Evolutionary conservation across 2,888 invertebrate genomes (phyloP), one percentile per base, ranked within the genome.

Genomic region (Peribatodes rhomboidaria): DNA sequence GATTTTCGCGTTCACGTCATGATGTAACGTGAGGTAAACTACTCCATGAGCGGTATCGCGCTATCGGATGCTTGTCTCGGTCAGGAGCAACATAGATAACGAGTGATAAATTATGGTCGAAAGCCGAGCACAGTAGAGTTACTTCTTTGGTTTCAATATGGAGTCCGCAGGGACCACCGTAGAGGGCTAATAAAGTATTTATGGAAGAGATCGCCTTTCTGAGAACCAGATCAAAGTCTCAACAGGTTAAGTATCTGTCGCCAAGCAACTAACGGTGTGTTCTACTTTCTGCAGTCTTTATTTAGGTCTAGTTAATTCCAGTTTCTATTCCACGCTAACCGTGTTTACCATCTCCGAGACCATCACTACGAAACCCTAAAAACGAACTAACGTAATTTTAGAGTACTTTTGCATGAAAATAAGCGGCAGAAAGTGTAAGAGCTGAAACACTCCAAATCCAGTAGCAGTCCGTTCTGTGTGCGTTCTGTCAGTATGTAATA

Each of bases 41-140:
- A 60, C 67, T 75, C 68, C 64, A 59, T 63, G 67, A n/a, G 70
- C 66, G 37, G 22, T 56, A 63, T 54, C 58, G 41, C 55, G 63
- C 61, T 78, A 79, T 78, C 76, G 67, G 67, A 70, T 80, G 74
- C 76, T 82, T 79, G 81, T 70, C 76, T 80, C 83, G 84, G 82
- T 82, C 85, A 83, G 79, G 77, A 78, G 72, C 75, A 78, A 6
- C 3, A 6, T 27, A 27, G 82, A 86, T 86, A 85, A 83, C 76
- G 72, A 79, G 75, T 80, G 81, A 80, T 79, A n/a, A n/a, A 80
- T 69, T 63, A 70, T 56, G 61, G 54, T 64, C 70, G 70, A 54
- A 67, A 63, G 61, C 61, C 69, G 65, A 68, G 67, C 73, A 59
- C 67, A 71, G 68, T 71, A 63, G 67, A 73, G 37, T 75, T 74